Percentiles rank a stretch among this genome's conserved stretches.
phyloP scores from a whole-genome alignment of 2,888 invertebrate genomes.

The Marasmarcha lunaedactyla region DNA sequence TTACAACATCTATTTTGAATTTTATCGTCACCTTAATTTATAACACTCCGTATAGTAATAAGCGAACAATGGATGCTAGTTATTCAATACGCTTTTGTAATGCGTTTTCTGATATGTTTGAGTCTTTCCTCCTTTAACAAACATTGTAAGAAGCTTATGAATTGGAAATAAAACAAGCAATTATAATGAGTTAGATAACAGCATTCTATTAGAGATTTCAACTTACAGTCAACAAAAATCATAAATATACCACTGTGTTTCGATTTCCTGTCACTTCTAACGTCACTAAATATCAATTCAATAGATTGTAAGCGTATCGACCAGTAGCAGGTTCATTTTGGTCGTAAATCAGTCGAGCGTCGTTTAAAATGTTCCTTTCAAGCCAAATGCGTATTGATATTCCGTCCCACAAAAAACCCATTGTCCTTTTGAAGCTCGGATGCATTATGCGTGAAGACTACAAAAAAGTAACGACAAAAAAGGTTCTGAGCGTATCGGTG shows the following conservation, averaged over 20 bases:
- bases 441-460: slow-evolving; percentile 58
- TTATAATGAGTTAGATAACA: no score
- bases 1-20: slow-evolving; percentile 53
- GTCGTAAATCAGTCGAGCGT: slow-evolving; percentile 19
- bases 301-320: neutral
- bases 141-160: no score
- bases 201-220: no score
- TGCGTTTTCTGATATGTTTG: no score
- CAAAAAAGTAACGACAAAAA: slow-evolving; percentile 58
- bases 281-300: no score
- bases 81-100: neutral
- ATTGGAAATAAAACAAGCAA: no score
- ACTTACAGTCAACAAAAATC: no score
- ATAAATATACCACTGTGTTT: no score
- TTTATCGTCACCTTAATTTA: slow-evolving; percentile 29
- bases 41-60: neutral
- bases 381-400: slow-evolving; percentile 50
- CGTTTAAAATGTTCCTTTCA: slow-evolving; percentile 21
- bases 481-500: slow-evolving; percentile 38
- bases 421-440: slow-evolving; percentile 53
- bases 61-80: neutral
- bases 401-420: slow-evolving; percentile 46
- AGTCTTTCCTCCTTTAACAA: no score
- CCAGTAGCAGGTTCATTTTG: slow-evolving; percentile 12
- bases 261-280: no score